These are phyloP conservation scores for Drosophila mulleri DNA, from an alignment of 2,888 invertebrate species.

Conservation along the genomic window DNA sequence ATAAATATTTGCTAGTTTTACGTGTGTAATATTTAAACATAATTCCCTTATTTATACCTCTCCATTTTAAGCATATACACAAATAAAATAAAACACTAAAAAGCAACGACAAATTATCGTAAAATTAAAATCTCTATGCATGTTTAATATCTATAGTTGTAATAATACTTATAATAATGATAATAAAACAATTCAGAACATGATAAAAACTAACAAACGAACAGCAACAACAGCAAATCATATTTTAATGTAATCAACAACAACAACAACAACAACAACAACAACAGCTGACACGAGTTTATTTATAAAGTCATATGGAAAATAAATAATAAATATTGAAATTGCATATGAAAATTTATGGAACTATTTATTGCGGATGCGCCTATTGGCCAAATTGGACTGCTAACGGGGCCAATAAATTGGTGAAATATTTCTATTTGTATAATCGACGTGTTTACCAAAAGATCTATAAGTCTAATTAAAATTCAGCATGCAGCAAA, in stretches of 20 bases:
- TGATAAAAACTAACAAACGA: slow-evolving; percentile 16
- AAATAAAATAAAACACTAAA: slow-evolving; percentile 27
- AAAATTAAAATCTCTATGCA: slow-evolving; percentile 67
- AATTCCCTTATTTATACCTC: slow-evolving; percentile 64
- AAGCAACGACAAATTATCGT: slow-evolving; percentile 53
- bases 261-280: slow-evolving; percentile 22
- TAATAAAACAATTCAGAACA: slow-evolving; percentile 31
- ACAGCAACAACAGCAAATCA: slow-evolving; percentile 14
- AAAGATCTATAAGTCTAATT: not conserved
- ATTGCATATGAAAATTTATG: slow-evolving; percentile 46
- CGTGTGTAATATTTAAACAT: slow-evolving; percentile 53
- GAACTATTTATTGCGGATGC: slow-evolving; percentile 1
- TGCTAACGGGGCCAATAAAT: not conserved
- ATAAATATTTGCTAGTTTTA: slow-evolving; percentile 48
- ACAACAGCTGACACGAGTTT: slow-evolving; percentile 48
- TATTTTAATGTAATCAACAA: slow-evolving; percentile 45
- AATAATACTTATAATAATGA: slow-evolving; percentile 42
- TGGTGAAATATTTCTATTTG: no score
- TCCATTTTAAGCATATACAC: slow-evolving; percentile 56
- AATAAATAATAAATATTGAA: slow-evolving; percentile 55
- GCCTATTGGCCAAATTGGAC: not conserved
- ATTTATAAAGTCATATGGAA: slow-evolving; percentile 55
- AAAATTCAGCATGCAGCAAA: not conserved
- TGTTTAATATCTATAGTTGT: slow-evolving; percentile 75
- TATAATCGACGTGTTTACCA: not conserved